Conservation (phyloP, 2,888 invertebrate species). For the Melieria crassipennis region DNA sequence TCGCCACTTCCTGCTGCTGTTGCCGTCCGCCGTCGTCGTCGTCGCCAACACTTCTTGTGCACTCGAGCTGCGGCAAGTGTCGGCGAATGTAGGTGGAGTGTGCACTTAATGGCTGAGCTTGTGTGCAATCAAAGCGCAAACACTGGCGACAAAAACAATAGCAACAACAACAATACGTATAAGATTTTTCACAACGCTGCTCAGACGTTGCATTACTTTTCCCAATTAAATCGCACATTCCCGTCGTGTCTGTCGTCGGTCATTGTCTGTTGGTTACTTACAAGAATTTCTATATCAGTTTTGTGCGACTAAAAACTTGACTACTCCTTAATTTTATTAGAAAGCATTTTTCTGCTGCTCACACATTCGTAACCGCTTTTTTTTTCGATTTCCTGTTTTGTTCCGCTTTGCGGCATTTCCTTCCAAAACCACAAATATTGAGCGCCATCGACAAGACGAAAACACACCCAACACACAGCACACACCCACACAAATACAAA, state of each 20-base stretch:
- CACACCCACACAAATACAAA: too few relatives aligned
- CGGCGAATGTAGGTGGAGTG: slow-evolving; percentile 28
- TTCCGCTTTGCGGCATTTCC: too few relatives aligned
- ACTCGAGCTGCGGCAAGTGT: slow-evolving; percentile 31
- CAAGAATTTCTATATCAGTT: too few relatives aligned
- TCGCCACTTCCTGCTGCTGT: slow-evolving; percentile 7
- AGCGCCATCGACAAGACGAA: too few relatives aligned
- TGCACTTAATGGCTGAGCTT: slow-evolving; percentile 20
- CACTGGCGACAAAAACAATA: slow-evolving; percentile 7
- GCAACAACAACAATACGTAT: not conserved
- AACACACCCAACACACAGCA: too few relatives aligned
- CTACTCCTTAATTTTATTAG: too few relatives aligned
- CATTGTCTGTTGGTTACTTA: not conserved
- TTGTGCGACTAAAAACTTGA: too few relatives aligned
- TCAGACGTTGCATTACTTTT: not conserved
- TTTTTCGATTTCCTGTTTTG: too few relatives aligned
- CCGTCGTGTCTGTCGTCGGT: slow-evolving; percentile 7
- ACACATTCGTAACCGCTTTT: too few relatives aligned
- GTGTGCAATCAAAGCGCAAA: slow-evolving; percentile 16
- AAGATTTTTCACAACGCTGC: not conserved
- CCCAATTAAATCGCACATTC: slow-evolving; percentile 16
- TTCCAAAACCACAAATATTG: too few relatives aligned
- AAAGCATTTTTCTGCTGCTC: too few relatives aligned
- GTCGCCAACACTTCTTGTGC: slow-evolving; percentile 7
- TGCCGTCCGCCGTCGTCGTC: slow-evolving; percentile 2